Percentiles rank a stretch among this genome's conserved stretches.
These are phyloP conservation scores for Cheilosia vernalis DNA, from an alignment of 2,888 invertebrate genomes.

Conservation along the genomic window DNA sequence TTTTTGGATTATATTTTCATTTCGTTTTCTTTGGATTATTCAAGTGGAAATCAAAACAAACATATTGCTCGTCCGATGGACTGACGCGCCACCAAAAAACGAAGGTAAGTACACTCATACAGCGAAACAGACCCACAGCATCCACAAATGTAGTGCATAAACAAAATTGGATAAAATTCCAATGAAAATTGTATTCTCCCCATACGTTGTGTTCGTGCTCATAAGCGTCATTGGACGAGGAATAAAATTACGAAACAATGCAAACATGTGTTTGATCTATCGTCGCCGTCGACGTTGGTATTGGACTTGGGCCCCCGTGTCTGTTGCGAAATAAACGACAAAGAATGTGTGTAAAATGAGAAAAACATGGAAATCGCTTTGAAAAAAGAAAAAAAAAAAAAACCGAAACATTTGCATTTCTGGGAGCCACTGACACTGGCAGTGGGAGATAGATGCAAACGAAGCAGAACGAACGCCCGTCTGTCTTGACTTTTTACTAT, in stretches of 20 bases:
- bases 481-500: conserved; percentile 39
- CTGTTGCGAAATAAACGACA: conserved; percentile 50
- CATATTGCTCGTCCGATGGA: conserved; percentile 17
- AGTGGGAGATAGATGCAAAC: conserved; percentile 28
- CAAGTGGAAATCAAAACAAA: conserved; percentile 71
- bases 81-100: conserved; percentile 23
- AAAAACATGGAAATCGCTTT: conserved; percentile 27
- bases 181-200: conserved; percentile 17
- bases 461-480: conserved; percentile 9
- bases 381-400: conserved; percentile 17
- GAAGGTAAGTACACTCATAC: conserved; percentile 54
- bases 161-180: conserved; percentile 46
- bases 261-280: conserved; percentile 62
- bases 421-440: conserved; percentile 61
- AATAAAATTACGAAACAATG: conserved; percentile 58
- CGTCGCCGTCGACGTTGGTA: conserved; percentile 20
- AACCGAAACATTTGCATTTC: conserved; percentile 26
- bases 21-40: conserved; percentile 25
- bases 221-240: background rate
- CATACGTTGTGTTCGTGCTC: background rate
- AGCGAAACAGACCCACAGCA: too few relatives aligned
- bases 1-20: conserved; percentile 1
- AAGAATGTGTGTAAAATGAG: conserved; percentile 42
- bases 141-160: conserved; percentile 3
- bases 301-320: conserved; percentile 12